phyloP scores from a whole-genome alignment of 2,113 vertebrate species.

The Centrocercus urophasianus region DNA sequence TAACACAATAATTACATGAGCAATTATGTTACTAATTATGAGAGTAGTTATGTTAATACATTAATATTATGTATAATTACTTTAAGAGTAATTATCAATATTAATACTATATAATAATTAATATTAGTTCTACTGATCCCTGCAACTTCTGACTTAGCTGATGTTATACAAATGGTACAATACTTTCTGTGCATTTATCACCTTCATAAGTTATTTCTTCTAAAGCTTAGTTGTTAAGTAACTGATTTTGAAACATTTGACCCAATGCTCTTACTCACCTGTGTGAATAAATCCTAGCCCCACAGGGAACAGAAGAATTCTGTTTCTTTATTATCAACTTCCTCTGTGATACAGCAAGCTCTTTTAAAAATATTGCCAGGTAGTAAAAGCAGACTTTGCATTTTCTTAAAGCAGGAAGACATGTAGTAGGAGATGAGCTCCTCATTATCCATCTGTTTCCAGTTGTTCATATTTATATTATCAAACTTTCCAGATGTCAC shows the following conservation, averaged over 20 bases:
- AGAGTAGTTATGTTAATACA: not conserved
- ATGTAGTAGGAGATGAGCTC: slow-evolving; percentile 58
- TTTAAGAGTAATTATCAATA: not conserved
- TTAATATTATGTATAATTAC: not conserved
- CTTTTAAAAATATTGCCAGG: slow-evolving; percentile 30
- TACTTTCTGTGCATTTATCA: not conserved
- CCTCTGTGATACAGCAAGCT: slow-evolving; percentile 7
- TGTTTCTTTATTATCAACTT: slow-evolving; percentile 29
- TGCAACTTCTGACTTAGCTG: not conserved
- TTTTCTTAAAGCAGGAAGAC: slow-evolving; percentile 52
- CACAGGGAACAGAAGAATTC: not conserved
- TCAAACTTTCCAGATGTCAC: slow-evolving; percentile 65
- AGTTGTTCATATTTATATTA: slow-evolving; percentile 59
- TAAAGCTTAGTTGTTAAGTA: not conserved
- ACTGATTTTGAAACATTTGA: not conserved
- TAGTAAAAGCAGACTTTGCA: slow-evolving; percentile 19
- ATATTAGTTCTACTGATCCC: too few species aligned
- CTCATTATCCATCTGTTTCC: slow-evolving; percentile 72
- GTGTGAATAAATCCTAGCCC: slow-evolving; percentile 9
- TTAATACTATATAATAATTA: not conserved
- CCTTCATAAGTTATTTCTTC: not conserved
- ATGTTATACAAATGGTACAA: not conserved
- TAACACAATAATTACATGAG: not conserved
- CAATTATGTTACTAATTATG: not conserved
- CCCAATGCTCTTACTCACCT: not conserved